Conservation (phyloP, 2,113 vertebrate genomes). For the Leptodactylus fuscus region DNA sequence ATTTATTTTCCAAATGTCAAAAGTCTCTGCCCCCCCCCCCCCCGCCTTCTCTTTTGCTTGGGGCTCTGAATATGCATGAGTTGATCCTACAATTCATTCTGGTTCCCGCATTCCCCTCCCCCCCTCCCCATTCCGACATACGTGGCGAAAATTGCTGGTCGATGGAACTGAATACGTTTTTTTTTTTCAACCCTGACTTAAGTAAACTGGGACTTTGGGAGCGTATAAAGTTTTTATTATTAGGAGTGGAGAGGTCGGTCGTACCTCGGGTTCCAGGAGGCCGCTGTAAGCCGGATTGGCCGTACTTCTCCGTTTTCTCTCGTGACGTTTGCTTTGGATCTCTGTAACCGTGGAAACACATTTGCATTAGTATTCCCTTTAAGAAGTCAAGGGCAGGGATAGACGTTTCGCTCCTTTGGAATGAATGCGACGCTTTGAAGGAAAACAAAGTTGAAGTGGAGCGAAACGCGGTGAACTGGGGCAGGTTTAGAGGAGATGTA, state of each 20-base stretch:
- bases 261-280: slow-evolving; percentile 92
- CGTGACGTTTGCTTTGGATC: slow-evolving; percentile 94
- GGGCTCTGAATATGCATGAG: slow-evolving; percentile 40
- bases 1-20: slow-evolving; percentile 34
- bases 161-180: background rate
- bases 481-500: background rate
- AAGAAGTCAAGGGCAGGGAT: slow-evolving; percentile 54
- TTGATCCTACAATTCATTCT: slow-evolving; percentile 21
- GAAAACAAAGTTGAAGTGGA: background rate
- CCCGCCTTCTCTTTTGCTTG: background rate
- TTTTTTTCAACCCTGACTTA: background rate
- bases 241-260: background rate
- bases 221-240: slow-evolving; percentile 2
- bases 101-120: background rate
- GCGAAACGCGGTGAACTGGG: background rate
- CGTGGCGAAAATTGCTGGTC: background rate
- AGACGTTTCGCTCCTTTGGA: slow-evolving; percentile 60
- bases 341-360: slow-evolving; percentile 76
- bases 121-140: background rate
- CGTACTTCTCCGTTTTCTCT: slow-evolving; percentile 95
- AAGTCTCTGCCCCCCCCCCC: background rate
- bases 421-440: slow-evolving; percentile 27
- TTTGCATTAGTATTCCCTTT: slow-evolving; percentile 58
- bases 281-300: slow-evolving; percentile 96
- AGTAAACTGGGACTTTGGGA: background rate